Base-by-base conservation (phyloP, 2,797 vertebrate species). In the Diglossa cyanea region DNA sequence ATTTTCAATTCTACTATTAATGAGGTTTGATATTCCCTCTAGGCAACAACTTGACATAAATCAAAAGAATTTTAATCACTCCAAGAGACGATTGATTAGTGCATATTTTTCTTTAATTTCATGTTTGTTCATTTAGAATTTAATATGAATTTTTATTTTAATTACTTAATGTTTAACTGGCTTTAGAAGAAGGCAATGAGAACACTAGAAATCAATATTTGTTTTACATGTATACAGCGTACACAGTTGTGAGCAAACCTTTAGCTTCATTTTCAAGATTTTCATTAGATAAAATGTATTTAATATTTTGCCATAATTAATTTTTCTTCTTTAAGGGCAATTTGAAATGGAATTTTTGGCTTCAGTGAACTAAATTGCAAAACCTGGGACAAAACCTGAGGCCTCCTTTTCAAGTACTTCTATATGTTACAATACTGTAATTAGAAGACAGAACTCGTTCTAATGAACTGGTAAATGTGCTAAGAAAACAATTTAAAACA, bases 11-110 rank as follows among this genome's bases (percentile, higher is more conserved):
- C 7, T 83, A 19, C 16, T 17, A 11, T 70, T 81, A 67, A 86
- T 79, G 17, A 92, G 37, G 7, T 20, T 47, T 92, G 65, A 45
- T 88, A 39, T 83, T 84, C n/a, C 45, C 42, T 80, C 35, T 63
- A 87, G 85, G 67, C 45, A 89, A 51, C 20, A 72, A 45, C 18
- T 90, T 95, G 71, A 92, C 45, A 84, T 67, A 90, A 96, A 82
- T 94, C 53, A 91, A 79, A 96, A 94, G 31, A 48, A 85, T 73
- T 93, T 88, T 95, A 88, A 95, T 94, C 96, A 82, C 42, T 92
- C 30, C 0, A 19, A 89, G 63, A 84, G 17, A 86, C 3, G 24
- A 92, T 86, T 94, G 40, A 93, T 88, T 91, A 86, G 70, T 81
- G 6, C 10, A 85, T 30, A 30, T 21, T 90, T 39, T 82, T 66